phyloP scores from a whole-genome alignment of 2,797 vertebrate species.

The Muscicapa comitata region DNA sequence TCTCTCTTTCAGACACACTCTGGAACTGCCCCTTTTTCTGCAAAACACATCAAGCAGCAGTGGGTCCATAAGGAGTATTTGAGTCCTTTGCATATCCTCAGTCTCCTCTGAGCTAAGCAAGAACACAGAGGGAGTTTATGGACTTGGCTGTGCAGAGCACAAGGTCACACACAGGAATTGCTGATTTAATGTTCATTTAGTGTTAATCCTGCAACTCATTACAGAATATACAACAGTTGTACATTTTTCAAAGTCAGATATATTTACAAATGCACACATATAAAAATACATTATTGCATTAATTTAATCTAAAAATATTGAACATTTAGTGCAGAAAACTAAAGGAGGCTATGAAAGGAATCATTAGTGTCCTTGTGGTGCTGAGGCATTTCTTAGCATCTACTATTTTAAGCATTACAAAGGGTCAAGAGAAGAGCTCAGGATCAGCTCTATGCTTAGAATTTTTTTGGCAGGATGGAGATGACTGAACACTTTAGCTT shows the following conservation, averaged over 20 bases:
- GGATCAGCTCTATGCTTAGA: slow-evolving; percentile 19
- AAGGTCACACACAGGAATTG: not conserved
- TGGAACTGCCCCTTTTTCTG: not conserved
- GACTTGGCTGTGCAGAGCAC: not conserved
- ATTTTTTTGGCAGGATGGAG: slow-evolving; percentile 53
- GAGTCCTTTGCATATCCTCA: not conserved
- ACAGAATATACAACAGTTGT: not conserved
- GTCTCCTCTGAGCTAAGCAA: accelerated
- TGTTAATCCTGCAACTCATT: not conserved
- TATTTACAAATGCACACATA: not conserved
- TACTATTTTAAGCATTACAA: not conserved
- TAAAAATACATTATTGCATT: not conserved
- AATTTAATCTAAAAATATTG: not conserved
- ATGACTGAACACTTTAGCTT: slow-evolving; percentile 23
- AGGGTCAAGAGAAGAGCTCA: slow-evolving; percentile 11
- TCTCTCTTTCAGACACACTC: not conserved
- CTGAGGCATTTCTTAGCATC: not conserved
- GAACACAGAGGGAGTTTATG: not conserved
- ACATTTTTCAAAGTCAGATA: not conserved
- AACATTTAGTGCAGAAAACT: not conserved
- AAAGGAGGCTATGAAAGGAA: not conserved
- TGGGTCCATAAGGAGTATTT: not conserved
- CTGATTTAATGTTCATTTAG: not conserved
- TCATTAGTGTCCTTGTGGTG: not conserved
- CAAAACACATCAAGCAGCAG: not conserved